A percentile compares a stretch with the other conserved stretches of the same genome.
Evolutionary conservation across 2,797 vertebrate genomes (phyloP).

Genomic region (Heteromormyrus szaboi): DNA sequence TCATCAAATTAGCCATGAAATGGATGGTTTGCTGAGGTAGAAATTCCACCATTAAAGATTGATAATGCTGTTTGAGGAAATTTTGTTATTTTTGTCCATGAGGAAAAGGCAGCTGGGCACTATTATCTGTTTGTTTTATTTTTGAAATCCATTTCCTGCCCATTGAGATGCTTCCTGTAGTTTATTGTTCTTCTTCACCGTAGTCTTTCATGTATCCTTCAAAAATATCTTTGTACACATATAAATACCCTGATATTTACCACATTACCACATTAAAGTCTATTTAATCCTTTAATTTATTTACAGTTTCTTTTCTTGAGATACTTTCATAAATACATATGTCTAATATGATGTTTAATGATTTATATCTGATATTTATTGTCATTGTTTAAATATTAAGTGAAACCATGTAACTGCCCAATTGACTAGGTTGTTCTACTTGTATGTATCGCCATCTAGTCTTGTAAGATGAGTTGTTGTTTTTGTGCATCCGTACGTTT

Average conservation of each 20-base stretch:
- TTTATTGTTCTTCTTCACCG: constrained; percentile 8
- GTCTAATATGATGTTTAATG: not conserved
- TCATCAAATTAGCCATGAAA: constrained; percentile 7
- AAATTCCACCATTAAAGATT: constrained; percentile 34
- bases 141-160: not conserved
- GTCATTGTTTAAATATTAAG: not conserved
- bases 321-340: not conserved
- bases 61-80: constrained; percentile 33
- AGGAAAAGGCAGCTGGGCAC: constrained; percentile 25
- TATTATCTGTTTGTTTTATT: constrained; percentile 11
- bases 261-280: not conserved
- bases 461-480: not conserved
- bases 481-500: not conserved
- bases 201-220: not conserved
- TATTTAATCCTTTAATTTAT: not conserved
- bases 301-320: not conserved
- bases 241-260: not conserved
- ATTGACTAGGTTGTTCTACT: not conserved
- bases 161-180: not conserved
- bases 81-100: constrained; percentile 14
- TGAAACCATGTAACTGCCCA: not conserved
- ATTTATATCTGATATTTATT: not conserved
- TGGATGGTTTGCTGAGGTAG: constrained; percentile 12
- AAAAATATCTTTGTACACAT: not conserved
- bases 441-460: not conserved